Evolutionary conservation across 2,888 invertebrate species (phyloP).

Genomic region (Aspidiotus destructor): DNA sequence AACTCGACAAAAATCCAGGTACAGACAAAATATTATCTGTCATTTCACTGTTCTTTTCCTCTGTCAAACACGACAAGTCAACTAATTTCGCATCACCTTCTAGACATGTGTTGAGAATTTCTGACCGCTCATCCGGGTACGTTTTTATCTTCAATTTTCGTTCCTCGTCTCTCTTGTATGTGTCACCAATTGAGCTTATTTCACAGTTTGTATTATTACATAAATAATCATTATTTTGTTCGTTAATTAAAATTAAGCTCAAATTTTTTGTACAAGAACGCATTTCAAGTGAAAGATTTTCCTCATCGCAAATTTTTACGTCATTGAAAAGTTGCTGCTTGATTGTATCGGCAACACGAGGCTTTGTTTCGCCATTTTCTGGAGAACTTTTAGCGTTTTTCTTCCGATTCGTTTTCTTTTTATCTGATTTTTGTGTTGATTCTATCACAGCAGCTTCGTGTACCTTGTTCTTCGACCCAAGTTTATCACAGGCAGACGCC

Average conservation of each 20-base stretch:
- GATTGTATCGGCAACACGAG: neutral
- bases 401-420: neutral
- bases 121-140: no score
- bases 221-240: no score
- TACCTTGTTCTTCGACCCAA: neutral
- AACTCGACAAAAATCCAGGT: neutral
- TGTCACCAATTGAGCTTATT: no score
- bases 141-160: no score
- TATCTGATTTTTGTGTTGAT: neutral
- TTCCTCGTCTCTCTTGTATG: no score
- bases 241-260: no score
- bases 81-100: conserved; percentile 2
- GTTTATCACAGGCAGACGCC: neutral
- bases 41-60: conserved; percentile 20
- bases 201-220: no score
- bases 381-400: no score
- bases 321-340: neutral
- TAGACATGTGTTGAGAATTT: neutral
- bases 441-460: neutral
- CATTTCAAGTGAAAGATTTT: no score
- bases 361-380: no score
- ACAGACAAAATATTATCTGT: conserved; percentile 14
- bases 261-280: no score
- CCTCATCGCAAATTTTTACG: no score
- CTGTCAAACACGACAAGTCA: conserved; percentile 24